These are phyloP conservation scores for Heliconius melpomene DNA, from an alignment of 1,140 invertebrate species.

Conservation along the genomic window DNA sequence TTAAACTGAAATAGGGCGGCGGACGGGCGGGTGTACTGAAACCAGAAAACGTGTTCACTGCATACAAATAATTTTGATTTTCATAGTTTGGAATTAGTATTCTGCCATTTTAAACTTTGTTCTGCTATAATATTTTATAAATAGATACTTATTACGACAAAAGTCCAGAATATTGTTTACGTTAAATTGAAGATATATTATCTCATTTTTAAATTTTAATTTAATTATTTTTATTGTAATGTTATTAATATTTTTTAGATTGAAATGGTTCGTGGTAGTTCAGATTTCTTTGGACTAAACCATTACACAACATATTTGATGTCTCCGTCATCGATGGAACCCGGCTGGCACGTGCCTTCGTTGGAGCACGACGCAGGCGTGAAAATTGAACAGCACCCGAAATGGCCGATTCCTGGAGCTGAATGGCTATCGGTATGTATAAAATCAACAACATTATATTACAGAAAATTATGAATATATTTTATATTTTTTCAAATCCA, in stretches of 20 bases:
- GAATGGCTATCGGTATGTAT: conserved; percentile 79
- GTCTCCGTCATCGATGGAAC: conserved; percentile 53
- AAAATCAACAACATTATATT: background rate
- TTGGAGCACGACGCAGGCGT: conserved; percentile 80
- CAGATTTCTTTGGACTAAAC: conserved; percentile 85
- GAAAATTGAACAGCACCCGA: conserved; percentile 69
- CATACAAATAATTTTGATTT: background rate
- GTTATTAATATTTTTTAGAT: conserved; percentile 34
- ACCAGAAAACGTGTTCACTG: background rate
- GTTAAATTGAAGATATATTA: too few species aligned
- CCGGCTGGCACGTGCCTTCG: conserved; percentile 70
- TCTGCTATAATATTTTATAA: background rate
- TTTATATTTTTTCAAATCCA: background rate
- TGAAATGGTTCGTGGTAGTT: conserved; percentile 77
- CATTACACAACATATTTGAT: conserved; percentile 81
- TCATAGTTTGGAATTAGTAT: background rate
- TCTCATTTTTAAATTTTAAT: too few species aligned
- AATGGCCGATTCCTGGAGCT: conserved; percentile 80
- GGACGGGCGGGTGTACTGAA: background rate
- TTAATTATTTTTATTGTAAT: too few species aligned
- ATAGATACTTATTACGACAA: background rate
- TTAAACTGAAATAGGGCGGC: background rate
- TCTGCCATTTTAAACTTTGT: background rate
- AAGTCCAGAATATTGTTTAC: too few species aligned
- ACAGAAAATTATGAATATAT: background rate